Evolutionary conservation across 2,113 vertebrate species (phyloP), one percentile per base, ranked within the genome.

Genomic region (Nibea coibor): DNA sequence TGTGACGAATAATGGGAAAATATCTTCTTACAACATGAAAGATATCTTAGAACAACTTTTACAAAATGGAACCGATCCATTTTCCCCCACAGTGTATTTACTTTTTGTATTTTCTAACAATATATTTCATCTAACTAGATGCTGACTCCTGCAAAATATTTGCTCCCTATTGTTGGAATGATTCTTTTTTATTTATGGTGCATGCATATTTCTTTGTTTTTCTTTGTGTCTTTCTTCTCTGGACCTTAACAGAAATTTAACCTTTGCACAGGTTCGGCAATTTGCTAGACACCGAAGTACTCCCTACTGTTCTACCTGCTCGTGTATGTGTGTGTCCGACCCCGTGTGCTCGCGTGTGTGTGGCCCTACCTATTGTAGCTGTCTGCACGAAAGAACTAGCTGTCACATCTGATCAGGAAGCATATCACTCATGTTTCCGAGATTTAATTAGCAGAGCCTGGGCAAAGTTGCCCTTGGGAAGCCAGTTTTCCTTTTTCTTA

Each of bases 401-500:
- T 86, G 91, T 94, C 94, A 93, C 81, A 88, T 93, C 48, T 28
- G 71, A 94, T 95, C 91, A 92, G 73, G 67, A 87, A 81, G 85
- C 81, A 84, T 91, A 94, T 95, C 94, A 93, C 83, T 94, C 90
- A 86, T 87, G 88, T 94, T 96, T 93, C 92, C 91, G 56, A 86
- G 94, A 96, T 97, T 97, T 97, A 97, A 98, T 98, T 96, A 97
- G 93, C 83, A 2, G 89, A 88, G 94, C 94, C 95, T 94, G 94
- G 95, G 95, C 95, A 93, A 95, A 95, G 94, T 88, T 94, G 92
- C 95, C 96, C 96, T 95, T 89, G 93, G 94, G 94, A 97, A 95
- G 94, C 92, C 91, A 94, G 94, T 96, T 94, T 95, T 96, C 95
- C 95, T 95, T 96, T 95, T 95, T 96, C 96, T 96, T 97, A 97